These are phyloP conservation scores for Protobothrops flavoviridis DNA, from an alignment of 2,113 vertebrate genomes.

Conservation along the genomic window DNA sequence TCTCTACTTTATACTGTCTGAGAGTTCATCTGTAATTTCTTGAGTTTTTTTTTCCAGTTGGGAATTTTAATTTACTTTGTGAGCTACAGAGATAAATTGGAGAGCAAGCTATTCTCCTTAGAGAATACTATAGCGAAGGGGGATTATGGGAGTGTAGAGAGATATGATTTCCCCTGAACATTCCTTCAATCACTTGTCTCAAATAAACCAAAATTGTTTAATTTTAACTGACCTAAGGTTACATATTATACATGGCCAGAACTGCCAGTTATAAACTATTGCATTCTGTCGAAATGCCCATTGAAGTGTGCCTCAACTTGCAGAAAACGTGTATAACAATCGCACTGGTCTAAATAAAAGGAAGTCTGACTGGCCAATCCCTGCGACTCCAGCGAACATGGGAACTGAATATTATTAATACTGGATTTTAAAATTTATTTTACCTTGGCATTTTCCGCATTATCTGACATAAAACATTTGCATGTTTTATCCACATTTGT, in stretches of 20 bases:
- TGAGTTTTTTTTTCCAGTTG: constrained; percentile 40
- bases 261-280: constrained; percentile 24
- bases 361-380: not conserved
- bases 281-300: not conserved
- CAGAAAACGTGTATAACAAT: not conserved
- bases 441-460: not conserved
- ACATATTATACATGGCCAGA: not conserved
- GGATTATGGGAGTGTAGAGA: constrained; percentile 16
- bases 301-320: not conserved
- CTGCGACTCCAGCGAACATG: not conserved
- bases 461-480: constrained; percentile 6
- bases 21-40: constrained; percentile 47
- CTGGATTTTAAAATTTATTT: constrained; percentile 2
- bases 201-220: constrained; percentile 40
- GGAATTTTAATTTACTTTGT: constrained; percentile 38
- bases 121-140: constrained; percentile 23
- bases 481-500: not conserved
- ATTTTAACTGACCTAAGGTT: constrained; percentile 36
- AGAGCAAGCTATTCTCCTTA: constrained; percentile 38
- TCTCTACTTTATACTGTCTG: constrained; percentile 13
- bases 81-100: constrained; percentile 19
- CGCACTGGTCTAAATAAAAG: not conserved
- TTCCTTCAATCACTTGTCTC: constrained; percentile 39
- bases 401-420: constrained; percentile 29
- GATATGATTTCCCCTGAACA: constrained; percentile 41